Base-by-base conservation (phyloP, 2,113 vertebrate genomes). In the Elachura formosa region DNA sequence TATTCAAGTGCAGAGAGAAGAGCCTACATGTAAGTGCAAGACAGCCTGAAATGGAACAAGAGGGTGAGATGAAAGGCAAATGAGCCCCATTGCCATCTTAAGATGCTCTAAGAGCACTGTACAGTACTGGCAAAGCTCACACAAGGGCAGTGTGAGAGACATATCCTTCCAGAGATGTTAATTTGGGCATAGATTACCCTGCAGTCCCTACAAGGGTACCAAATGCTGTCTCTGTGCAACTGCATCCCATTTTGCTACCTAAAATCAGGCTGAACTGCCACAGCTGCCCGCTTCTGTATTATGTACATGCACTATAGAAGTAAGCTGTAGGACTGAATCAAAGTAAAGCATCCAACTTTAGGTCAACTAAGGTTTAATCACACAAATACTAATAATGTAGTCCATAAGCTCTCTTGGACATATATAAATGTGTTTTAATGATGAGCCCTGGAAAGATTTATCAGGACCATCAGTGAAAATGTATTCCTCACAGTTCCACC, bases 1-100 rank as follows among this genome's bases (percentile, higher is more conserved):
- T 46, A 46, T 15, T n/a, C 0, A 0, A 8, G n/a, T 64, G 36
- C 17, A 2, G 4, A 66, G 43, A 83, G 19, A 59, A 40, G n/a
- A 68, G 29, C 19, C 38, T 58, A 45, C 33, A 18, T 1, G 3
- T 20, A 62, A n/a, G 14, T 4, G 7, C 26, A 79, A 74, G 51
- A 26, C 23, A 43, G 31, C 21, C 43, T 86, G 38, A 89, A 87
- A 59, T 20, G 21, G 49, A 89, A 59, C 11, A 12, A 41, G 67
- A 64, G 48, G 31, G 52, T 12, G 19, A 46, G 23, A 17, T 28
- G 46, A 80, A 87, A 61, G 45, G 31, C n/a, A 89, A 2, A 9
- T 56, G 63, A 89, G 40, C 23, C 15, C 20, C 40, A 19, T 0
- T 55, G 33, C 40, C 72, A 5, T 36, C 64, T 91, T 14, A 56